Conservation (phyloP, 2,797 vertebrate species). For the Cyprinodon diabolis region DNA sequence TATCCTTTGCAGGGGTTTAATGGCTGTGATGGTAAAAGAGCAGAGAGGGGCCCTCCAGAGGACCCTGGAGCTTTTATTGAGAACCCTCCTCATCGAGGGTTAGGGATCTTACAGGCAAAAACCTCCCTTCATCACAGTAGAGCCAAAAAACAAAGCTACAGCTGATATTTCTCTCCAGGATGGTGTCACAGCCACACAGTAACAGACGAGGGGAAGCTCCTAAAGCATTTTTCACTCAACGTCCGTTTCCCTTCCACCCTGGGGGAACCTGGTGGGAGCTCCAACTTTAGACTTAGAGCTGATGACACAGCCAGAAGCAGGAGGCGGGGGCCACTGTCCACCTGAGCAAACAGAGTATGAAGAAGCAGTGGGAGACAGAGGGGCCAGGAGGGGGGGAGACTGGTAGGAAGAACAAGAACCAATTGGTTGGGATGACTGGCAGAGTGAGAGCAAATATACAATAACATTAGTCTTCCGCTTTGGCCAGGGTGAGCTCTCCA, state of each 20-base stretch:
- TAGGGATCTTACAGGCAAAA: constrained; percentile 89
- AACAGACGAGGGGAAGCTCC: constrained; percentile 88
- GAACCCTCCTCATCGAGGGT: constrained; percentile 95
- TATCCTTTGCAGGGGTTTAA: constrained; percentile 77
- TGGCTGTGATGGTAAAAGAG: constrained; percentile 27
- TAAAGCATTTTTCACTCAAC: constrained; percentile 51
- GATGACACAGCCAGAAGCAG: constrained; percentile 90
- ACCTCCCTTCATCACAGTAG: constrained; percentile 93
- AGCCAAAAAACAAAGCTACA: constrained; percentile 90
- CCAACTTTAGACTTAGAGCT: constrained; percentile 84
- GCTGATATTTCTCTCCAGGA: constrained; percentile 76
- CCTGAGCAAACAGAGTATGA: constrained; percentile 94
- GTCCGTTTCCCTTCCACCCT: constrained; percentile 83
- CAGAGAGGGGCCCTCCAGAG: constrained; percentile 76
- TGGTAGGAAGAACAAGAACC: constrained; percentile 82
- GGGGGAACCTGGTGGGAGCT: constrained; percentile 79
- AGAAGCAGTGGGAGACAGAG: constrained; percentile 41
- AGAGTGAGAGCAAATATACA: constrained; percentile 90
- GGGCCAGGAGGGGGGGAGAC: constrained; percentile 30
- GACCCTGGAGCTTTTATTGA: constrained; percentile 88
- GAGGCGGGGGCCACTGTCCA: constrained; percentile 81
- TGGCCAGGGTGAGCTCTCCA: constrained; percentile 83
- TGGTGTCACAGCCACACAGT: constrained; percentile 87
- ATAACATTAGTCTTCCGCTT: constrained; percentile 98
- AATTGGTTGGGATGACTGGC: constrained; percentile 90